These are phyloP conservation scores for Augochlorella aurata DNA, from an alignment of 2,888 invertebrate species.

Conservation along the genomic window DNA sequence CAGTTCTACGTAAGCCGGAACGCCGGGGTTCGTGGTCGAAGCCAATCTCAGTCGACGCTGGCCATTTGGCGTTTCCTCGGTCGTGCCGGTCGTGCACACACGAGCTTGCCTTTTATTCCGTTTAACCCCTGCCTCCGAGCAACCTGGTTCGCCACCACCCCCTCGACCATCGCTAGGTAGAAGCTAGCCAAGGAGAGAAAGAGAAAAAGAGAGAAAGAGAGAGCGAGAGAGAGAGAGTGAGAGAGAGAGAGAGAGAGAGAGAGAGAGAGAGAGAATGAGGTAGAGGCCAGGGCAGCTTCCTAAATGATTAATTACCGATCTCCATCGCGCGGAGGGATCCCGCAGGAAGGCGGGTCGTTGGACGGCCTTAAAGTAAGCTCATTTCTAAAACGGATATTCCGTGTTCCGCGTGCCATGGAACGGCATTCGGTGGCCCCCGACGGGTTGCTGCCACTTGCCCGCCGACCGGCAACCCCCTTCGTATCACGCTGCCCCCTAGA, in stretches of 20 bases:
- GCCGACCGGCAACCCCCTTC: slow-evolving; percentile 32
- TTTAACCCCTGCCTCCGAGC: slow-evolving; percentile 55
- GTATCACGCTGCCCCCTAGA: slow-evolving; percentile 38
- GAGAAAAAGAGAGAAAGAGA: neutral
- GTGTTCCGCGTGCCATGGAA: slow-evolving; percentile 74
- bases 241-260: neutral
- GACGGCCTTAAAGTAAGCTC: slow-evolving; percentile 73
- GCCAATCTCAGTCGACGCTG: slow-evolving; percentile 73
- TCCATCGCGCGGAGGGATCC: slow-evolving; percentile 71
- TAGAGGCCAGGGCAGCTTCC: slow-evolving; percentile 62
- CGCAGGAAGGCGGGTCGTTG: slow-evolving; percentile 61
- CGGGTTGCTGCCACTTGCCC: slow-evolving; percentile 62
- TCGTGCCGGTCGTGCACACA: slow-evolving; percentile 56
- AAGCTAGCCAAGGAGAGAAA: neutral
- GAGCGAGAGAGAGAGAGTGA: neutral
- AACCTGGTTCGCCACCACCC: slow-evolving; percentile 42
- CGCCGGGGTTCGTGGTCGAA: slow-evolving; percentile 64
- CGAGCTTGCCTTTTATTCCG: slow-evolving; percentile 64
- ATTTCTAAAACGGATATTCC: slow-evolving; percentile 80
- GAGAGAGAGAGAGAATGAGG: neutral
- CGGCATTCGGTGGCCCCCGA: slow-evolving; percentile 68
- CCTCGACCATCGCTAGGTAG: slow-evolving; percentile 17
- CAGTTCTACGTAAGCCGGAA: slow-evolving; percentile 67
- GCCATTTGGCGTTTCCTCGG: slow-evolving; percentile 77
- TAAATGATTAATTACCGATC: slow-evolving; percentile 81